phyloP scores from a whole-genome alignment of 2,888 invertebrate species.

The Pasiphila rectangulata region DNA sequence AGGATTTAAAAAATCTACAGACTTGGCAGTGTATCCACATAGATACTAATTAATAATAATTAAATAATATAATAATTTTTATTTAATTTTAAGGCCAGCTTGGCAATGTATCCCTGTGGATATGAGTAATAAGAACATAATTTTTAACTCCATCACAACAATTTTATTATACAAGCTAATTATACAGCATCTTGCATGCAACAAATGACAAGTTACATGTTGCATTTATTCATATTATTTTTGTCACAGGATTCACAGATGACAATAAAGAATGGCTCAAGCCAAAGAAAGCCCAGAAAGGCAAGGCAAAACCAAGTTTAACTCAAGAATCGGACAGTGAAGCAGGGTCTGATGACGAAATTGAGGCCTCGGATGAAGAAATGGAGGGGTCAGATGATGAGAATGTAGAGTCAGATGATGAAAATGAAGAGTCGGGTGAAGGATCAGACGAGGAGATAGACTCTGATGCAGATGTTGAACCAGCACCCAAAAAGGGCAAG shows the following conservation, averaged over 20 bases:
- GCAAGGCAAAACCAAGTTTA: constrained; percentile 42
- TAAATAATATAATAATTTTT: too few species aligned
- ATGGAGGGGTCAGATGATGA: constrained; percentile 5
- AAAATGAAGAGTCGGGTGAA: constrained; percentile 25
- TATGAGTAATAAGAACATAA: too few species aligned
- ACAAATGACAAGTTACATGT: too few species aligned
- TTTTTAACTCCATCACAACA: too few species aligned
- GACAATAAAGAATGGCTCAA: constrained; percentile 87
- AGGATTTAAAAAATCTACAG: too few species aligned
- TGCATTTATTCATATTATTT: too few species aligned
- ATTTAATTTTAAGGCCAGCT: too few species aligned
- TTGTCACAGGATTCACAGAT: constrained; percentile 82
- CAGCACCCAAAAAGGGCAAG: constrained; percentile 38
- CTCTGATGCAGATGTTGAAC: constrained; percentile 34
- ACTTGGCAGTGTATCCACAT: too few species aligned
- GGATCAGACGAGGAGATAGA: constrained; percentile 43
- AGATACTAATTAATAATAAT: too few species aligned
- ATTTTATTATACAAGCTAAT: too few species aligned
- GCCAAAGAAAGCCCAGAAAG: constrained; percentile 76
- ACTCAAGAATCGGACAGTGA: constrained; percentile 50
- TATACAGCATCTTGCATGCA: too few species aligned
- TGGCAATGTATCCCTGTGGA: too few species aligned
- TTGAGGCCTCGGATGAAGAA: constrained; percentile 34
- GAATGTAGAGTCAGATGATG: constrained; percentile 10
- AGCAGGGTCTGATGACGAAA: constrained; percentile 34